phyloP scores from a whole-genome alignment of 2,113 vertebrate genomes.

The Ciconia maguari region DNA sequence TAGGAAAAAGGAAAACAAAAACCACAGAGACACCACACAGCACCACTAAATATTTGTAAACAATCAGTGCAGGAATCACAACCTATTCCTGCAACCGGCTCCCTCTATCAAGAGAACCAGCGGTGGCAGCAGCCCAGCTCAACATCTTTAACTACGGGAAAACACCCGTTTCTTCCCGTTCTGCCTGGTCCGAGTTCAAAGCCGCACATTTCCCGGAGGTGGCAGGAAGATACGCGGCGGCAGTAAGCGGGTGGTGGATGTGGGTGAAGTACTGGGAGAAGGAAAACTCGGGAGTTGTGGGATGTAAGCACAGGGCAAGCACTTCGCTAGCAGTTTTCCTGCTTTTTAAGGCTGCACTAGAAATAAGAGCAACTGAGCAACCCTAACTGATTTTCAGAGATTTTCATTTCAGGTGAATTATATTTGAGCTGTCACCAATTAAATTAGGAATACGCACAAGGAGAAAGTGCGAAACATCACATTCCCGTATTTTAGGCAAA shows the following conservation, averaged over 20 bases:
- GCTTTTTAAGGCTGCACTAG: not conserved
- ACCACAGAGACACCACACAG: not conserved
- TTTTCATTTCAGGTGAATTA: not conserved
- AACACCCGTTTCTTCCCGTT: not conserved
- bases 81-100: not conserved
- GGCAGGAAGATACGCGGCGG: not conserved
- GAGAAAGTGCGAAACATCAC: not conserved
- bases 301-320: not conserved
- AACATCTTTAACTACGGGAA: not conserved
- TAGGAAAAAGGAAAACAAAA: not conserved
- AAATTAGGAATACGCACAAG: not conserved
- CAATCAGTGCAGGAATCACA: not conserved
- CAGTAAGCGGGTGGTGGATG: not conserved
- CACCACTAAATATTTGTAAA: not conserved
- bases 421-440: slow-evolving; percentile 20
- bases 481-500: not conserved
- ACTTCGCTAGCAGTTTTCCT: not conserved
- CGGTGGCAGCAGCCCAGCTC: not conserved
- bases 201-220: not conserved
- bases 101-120: not conserved
- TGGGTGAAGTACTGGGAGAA: not conserved
- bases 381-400: not conserved
- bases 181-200: not conserved
- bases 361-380: not conserved
- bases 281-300: not conserved